Conservation (phyloP, 2,888 invertebrate genomes). For the Formica aserva region DNA sequence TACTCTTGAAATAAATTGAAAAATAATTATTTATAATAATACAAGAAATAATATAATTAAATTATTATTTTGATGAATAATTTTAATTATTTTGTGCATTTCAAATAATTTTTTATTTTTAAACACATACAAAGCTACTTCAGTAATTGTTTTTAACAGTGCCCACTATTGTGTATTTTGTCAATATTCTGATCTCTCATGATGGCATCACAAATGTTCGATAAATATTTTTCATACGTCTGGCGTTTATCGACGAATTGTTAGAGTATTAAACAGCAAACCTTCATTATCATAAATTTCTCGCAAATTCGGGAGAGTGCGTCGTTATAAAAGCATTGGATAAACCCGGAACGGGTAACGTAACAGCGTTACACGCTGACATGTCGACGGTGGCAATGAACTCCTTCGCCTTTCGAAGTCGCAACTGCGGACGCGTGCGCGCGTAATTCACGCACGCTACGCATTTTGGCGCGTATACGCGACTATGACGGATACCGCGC, state of each 20-base stretch:
- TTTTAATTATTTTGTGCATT: background rate
- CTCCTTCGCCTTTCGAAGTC: slow-evolving; percentile 71
- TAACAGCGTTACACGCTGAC: slow-evolving; percentile 42
- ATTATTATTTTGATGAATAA: background rate
- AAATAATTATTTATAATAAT: background rate
- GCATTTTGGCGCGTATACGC: slow-evolving; percentile 56
- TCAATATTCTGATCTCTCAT: background rate
- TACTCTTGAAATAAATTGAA: background rate
- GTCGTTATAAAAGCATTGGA: background rate
- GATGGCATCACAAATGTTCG: background rate
- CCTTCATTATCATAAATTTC: background rate
- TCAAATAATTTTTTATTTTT: background rate
- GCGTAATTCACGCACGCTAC: slow-evolving; percentile 73
- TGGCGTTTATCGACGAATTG: background rate
- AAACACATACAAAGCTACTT: background rate
- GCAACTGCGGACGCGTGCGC: slow-evolving; percentile 66
- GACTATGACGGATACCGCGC: slow-evolving; percentile 57
- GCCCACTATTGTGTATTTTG: background rate
- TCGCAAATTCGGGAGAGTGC: background rate
- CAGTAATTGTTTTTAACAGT: background rate
- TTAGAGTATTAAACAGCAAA: background rate
- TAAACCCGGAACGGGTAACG: slow-evolving; percentile 38
- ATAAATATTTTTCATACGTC: background rate
- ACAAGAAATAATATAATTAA: background rate
- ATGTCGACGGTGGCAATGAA: slow-evolving; percentile 68